These are phyloP conservation scores for Morphnarchus princeps DNA, from an alignment of 2,113 vertebrate species.

Conservation along the genomic window DNA sequence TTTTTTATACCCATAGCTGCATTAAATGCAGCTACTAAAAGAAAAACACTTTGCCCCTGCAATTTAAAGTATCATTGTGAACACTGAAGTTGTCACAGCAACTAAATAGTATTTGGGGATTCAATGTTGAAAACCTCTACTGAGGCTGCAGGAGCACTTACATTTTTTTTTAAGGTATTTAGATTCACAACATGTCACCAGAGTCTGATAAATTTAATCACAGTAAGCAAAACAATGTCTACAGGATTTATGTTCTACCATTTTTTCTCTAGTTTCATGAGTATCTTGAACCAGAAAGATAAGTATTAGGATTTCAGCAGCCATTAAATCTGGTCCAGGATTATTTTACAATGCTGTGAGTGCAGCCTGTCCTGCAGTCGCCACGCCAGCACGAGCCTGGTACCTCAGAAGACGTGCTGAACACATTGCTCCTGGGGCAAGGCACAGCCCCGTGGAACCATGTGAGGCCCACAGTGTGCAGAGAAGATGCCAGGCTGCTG, in stretches of 20 bases:
- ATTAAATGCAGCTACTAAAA: neutral
- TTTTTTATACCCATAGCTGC: neutral
- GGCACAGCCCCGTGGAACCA: neutral
- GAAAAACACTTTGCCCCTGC: neutral
- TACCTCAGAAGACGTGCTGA: neutral
- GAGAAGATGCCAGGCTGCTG: neutral
- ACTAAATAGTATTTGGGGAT: neutral
- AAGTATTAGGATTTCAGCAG: conserved; percentile 39
- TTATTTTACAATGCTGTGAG: neutral
- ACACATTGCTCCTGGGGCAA: neutral
- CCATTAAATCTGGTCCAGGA: conserved; percentile 19
- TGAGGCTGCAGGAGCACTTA: neutral
- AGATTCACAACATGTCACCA: neutral
- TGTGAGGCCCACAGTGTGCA: rapidly evolving
- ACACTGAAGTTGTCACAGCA: neutral
- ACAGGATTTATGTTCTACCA: conserved; percentile 11
- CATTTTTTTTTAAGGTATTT: neutral
- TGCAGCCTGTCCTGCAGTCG: neutral
- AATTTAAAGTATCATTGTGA: neutral
- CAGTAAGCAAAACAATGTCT: conserved; percentile 29
- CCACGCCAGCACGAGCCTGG: neutral
- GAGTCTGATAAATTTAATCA: conserved; percentile 27
- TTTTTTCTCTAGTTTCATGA: conserved; percentile 11
- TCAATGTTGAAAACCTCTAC: neutral
- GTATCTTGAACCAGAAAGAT: conserved; percentile 39